Evolutionary conservation across 2,888 invertebrate species (phyloP).

Genomic region (Acleris emargana): DNA sequence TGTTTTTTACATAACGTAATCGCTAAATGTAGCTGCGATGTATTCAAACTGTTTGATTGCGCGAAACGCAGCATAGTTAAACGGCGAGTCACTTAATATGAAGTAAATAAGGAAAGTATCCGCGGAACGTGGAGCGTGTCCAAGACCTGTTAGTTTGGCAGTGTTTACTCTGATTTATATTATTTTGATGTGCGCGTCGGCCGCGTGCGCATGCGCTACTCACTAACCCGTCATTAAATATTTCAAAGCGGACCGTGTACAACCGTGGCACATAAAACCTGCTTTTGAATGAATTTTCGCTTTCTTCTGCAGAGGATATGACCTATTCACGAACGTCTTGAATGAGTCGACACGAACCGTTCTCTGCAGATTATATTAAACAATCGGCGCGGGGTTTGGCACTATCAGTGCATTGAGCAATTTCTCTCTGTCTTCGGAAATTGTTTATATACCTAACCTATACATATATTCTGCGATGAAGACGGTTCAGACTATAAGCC

Average conservation of each 20-base stretch:
- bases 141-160: slow-evolving; percentile 41
- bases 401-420: too few relatives aligned
- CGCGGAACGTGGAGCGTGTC: slow-evolving; percentile 47
- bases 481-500: too few relatives aligned
- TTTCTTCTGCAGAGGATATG: slow-evolving; percentile 2
- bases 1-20: background rate
- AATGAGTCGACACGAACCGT: too few relatives aligned
- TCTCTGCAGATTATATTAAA: too few relatives aligned
- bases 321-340: background rate
- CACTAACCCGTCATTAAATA: slow-evolving; percentile 5
- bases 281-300: slow-evolving; percentile 7
- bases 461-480: too few relatives aligned
- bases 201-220: slow-evolving; percentile 19
- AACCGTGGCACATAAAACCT: slow-evolving; percentile 8
- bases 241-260: slow-evolving; percentile 3
- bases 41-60: too few relatives aligned
- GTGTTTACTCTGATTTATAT: slow-evolving; percentile 13
- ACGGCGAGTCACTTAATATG: slow-evolving; percentile 18
- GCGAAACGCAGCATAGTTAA: slow-evolving; percentile 7
- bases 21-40: too few relatives aligned
- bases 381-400: too few relatives aligned
- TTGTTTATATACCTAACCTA: too few relatives aligned
- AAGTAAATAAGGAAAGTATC: slow-evolving; percentile 36
- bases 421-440: too few relatives aligned
- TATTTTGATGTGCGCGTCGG: slow-evolving; percentile 16